Evolutionary conservation across 2,888 invertebrate genomes (phyloP).

Genomic region (Stenoptilia bipunctidactyla): DNA sequence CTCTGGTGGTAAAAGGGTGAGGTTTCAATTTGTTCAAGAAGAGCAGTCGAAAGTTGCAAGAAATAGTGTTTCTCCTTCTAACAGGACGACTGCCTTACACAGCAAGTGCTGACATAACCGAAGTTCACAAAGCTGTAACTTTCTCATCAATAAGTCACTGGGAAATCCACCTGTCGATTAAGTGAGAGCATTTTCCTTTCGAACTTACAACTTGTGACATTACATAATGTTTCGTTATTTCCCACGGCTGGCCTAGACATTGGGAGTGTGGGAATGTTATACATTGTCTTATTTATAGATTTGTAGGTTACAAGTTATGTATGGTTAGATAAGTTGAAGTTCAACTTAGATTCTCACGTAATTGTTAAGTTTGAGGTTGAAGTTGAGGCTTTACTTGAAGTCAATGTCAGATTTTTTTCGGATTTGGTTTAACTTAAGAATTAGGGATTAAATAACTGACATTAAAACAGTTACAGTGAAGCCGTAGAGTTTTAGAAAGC

Average conservation of each 20-base stretch:
- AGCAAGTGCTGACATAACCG: no score
- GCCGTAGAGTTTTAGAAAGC: no score
- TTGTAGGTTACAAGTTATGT: neutral
- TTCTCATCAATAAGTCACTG: no score
- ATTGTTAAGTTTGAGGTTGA: neutral
- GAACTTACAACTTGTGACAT: conserved; percentile 1
- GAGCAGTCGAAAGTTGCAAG: no score
- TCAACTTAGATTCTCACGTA: neutral
- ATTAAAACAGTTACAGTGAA: no score
- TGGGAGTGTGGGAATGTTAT: conserved; percentile 4
- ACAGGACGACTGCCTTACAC: no score
- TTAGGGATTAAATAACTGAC: no score
- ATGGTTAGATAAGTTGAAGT: neutral
- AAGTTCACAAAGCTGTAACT: no score
- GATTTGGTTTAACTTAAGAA: no score
- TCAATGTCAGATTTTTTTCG: neutral
- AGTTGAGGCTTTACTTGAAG: neutral
- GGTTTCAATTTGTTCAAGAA: no score
- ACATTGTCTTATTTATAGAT: neutral
- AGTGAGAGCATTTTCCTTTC: conserved; percentile 10
- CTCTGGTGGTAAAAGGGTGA: no score
- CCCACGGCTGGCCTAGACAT: conserved; percentile 7
- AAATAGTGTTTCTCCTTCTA: no score
- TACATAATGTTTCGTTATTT: neutral
- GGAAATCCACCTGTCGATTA: neutral